These are phyloP conservation scores for Phymorhynchus buccinoides DNA, from an alignment of 1,140 invertebrate genomes.

Conservation along the genomic window DNA sequence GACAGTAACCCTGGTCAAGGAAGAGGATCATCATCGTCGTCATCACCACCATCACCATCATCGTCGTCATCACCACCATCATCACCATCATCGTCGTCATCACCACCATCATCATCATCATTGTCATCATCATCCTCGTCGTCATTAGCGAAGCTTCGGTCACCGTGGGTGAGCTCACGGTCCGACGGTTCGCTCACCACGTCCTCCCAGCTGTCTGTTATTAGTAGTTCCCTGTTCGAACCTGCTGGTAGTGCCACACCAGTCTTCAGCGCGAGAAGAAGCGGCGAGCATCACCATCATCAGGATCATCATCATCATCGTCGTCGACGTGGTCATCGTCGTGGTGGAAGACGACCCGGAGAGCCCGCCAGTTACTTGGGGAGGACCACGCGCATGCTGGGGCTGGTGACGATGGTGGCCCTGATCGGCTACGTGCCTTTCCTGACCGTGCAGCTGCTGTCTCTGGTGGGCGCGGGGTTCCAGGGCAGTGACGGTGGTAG, in stretches of 20 bases:
- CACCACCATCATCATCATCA: too few species aligned
- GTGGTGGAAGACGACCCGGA: not conserved
- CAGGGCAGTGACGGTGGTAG: too few species aligned
- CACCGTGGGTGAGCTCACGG: not conserved
- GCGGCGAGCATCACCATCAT: too few species aligned
- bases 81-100: too few species aligned
- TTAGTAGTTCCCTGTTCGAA: slow-evolving; percentile 3
- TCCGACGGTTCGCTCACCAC: not conserved
- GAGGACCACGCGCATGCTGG: slow-evolving; percentile 42
- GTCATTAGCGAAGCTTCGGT: not conserved
- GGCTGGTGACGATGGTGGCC: slow-evolving; percentile 36
- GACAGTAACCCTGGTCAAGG: not conserved
- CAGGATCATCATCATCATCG: too few species aligned
- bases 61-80: not conserved
- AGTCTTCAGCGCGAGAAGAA: too few species aligned
- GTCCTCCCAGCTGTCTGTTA: slow-evolving; percentile 30
- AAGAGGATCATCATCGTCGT: not conserved
- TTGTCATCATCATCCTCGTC: not conserved
- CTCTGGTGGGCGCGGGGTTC: slow-evolving; percentile 28
- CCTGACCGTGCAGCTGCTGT: slow-evolving; percentile 37
- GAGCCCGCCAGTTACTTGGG: not conserved
- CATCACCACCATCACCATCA: not conserved
- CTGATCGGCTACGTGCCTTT: slow-evolving; percentile 44
- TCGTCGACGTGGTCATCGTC: not conserved
- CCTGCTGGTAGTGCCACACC: not conserved